Conservation (phyloP, 2,113 vertebrate species). For the Brienomyrus brachyistius region DNA sequence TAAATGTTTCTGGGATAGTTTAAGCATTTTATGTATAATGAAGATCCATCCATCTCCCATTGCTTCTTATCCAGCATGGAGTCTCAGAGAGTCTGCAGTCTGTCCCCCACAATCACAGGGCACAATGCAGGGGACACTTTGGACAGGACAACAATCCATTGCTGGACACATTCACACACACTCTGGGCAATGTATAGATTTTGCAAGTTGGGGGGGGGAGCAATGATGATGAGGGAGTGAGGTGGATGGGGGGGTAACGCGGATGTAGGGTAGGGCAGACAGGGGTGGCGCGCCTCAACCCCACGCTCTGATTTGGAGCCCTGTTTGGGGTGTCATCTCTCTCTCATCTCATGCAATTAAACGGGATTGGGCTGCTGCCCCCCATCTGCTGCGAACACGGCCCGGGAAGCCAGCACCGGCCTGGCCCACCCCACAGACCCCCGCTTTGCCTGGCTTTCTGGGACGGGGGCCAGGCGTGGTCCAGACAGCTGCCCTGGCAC, state of each 20-base stretch:
- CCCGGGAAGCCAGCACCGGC: neutral
- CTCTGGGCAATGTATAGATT: neutral
- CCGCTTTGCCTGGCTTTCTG: constrained; percentile 44
- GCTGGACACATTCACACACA: neutral
- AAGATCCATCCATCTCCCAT: neutral
- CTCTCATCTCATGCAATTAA: constrained; percentile 12
- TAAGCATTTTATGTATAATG: neutral
- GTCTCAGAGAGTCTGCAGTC: neutral
- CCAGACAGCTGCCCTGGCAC: constrained; percentile 55
- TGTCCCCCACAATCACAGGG: neutral
- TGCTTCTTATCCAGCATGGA: neutral
- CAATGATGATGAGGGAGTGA: neutral
- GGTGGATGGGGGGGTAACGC: neutral
- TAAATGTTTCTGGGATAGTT: neutral
- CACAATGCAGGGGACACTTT: neutral
- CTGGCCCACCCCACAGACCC: neutral
- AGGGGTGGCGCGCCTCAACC: neutral
- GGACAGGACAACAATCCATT: neutral
- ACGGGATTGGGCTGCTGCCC: neutral
- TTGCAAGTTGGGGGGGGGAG: neutral
- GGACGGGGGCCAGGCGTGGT: constrained; percentile 52
- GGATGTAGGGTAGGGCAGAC: neutral
- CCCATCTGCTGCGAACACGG: neutral
- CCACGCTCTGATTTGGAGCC: neutral
- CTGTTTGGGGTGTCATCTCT: neutral